A percentile compares a stretch with the other conserved stretches of the same genome.
phyloP scores from a whole-genome alignment of 2,113 vertebrate species.

The Apaloderma vittatum region DNA sequence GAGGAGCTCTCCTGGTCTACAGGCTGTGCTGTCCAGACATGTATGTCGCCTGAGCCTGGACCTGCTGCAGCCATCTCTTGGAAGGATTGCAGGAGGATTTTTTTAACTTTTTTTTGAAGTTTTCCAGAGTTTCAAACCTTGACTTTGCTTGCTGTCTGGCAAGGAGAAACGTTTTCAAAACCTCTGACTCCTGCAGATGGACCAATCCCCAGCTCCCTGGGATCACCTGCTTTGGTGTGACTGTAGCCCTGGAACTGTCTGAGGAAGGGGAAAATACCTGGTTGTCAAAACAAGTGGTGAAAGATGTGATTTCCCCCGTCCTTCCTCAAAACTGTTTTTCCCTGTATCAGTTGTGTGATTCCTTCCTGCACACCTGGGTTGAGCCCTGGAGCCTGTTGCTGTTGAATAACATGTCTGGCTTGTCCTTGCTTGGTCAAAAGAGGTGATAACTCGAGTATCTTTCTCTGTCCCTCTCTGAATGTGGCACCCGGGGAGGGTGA shows the following conservation, averaged over 20 bases:
- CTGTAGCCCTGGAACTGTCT: background rate
- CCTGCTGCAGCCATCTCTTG: background rate
- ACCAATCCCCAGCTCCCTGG: background rate
- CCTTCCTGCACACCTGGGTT: background rate
- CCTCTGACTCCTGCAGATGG: background rate
- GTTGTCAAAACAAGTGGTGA: background rate
- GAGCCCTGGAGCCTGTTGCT: background rate
- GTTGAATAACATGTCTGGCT: accelerated
- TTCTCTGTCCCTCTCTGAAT: accelerated
- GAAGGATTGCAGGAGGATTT: background rate
- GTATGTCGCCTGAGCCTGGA: accelerated
- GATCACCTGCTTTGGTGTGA: background rate
- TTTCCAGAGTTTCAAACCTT: background rate
- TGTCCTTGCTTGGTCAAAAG: background rate
- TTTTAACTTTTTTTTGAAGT: accelerated
- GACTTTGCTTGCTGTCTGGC: background rate
- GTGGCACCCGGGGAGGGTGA: background rate
- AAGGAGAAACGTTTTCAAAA: background rate
- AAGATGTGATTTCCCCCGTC: background rate
- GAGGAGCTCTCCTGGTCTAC: background rate
- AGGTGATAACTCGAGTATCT: accelerated
- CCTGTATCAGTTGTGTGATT: background rate
- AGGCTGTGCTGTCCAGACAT: background rate
- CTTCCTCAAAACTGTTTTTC: background rate
- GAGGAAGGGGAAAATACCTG: background rate